Evolutionary conservation across 2,888 invertebrate genomes (phyloP), one percentile per base, ranked within the genome.

Genomic region (Tenodera sinensis): DNA sequence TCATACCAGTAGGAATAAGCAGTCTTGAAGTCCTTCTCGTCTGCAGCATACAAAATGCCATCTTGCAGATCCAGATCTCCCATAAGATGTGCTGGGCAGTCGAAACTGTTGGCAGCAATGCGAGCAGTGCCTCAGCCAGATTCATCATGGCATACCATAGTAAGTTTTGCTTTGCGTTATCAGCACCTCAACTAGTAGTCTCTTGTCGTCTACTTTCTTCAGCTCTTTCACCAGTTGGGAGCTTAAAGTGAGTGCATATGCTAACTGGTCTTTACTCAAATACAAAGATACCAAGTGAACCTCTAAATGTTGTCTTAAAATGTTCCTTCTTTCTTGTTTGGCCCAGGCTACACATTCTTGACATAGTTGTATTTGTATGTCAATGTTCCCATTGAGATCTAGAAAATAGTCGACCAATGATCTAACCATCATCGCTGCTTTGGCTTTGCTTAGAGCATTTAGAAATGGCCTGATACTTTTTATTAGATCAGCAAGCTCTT

Each of bases 261-360:
- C 95, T 93, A 97, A 98, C 96, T 97, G 96, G 91, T 97, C 96
- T 42, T 98, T 98, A 93, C 98, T 98, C 93, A 97, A 98, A 94
- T 98, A 99, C 83, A 99, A 95, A 3, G 99, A 98, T 92, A 99
- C 97, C 90, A 99, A 95, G 92, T 99, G 95, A 27, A 99, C 98
- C 93, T 99, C 99, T 91, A 99, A 94, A 0, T 98, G 98, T 94
- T 99, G 99, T 92, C 99, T 95, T 90, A 99, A 94, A 94, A 99
- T 99, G 28, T 99, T 99, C 91, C 99, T 96, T 91, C 98, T 97
- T 93, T 99, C 99, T 92, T 98, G 97, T 93, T 98, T 98, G 54
- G 99, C 99, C 99, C 99, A 99, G 94, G 99, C 98, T 94, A 99
- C 99, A 94, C 99, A 99, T 94, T 99, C 99, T 94, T 97, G 97